Evolutionary conservation across 2,113 vertebrate species (phyloP).

Genomic region (Phrynocephalus versicolor): DNA sequence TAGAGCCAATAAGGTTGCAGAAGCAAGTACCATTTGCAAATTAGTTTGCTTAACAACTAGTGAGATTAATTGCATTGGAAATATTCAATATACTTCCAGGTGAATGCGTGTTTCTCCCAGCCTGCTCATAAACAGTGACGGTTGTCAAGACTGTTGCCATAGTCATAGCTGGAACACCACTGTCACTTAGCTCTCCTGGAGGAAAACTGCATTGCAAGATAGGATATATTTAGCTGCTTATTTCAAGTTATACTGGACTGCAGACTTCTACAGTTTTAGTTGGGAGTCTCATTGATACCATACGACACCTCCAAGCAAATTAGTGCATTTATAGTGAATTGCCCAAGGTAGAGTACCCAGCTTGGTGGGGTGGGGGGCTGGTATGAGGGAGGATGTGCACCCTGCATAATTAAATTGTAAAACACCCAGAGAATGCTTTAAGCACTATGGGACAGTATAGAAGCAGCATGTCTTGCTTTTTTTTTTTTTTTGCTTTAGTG

Average conservation of each 20-base stretch:
- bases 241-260: background rate
- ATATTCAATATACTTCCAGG: background rate
- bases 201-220: background rate
- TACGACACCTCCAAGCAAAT: background rate
- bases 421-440: too few relatives aligned
- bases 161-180: background rate
- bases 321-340: too few relatives aligned
- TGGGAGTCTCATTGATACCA: background rate
- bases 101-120: background rate
- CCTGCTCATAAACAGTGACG: background rate
- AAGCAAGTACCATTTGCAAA: background rate
- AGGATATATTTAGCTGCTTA: background rate
- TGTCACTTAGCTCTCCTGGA: background rate
- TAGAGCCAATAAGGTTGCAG: background rate
- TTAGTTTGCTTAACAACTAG: background rate
- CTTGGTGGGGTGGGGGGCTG: too few relatives aligned
- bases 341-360: too few relatives aligned
- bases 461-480: background rate
- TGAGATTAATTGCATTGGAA: background rate
- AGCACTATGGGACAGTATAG: too few relatives aligned
- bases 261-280: background rate
- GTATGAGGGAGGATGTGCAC: too few relatives aligned
- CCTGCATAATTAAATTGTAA: too few relatives aligned
- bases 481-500: too few relatives aligned
- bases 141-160: background rate